Evolutionary conservation across 2,797 vertebrate species (phyloP).

Genomic region (Onychomys arenicola): DNA sequence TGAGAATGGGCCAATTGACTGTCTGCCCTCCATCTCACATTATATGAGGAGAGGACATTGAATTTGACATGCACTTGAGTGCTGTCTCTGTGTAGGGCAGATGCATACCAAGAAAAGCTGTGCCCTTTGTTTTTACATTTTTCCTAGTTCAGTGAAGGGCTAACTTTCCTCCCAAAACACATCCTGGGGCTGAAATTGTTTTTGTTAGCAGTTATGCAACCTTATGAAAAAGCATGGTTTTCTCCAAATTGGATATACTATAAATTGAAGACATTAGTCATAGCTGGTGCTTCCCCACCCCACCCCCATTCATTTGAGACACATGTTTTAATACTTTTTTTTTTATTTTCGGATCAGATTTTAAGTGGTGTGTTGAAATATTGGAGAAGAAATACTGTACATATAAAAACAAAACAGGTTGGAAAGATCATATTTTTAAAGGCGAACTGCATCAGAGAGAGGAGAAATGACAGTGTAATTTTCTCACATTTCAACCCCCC

Average conservation of each 20-base stretch:
- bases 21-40: neutral
- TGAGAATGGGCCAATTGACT: neutral
- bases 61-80: neutral
- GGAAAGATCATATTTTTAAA: constrained; percentile 70
- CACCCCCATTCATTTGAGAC: constrained; percentile 17
- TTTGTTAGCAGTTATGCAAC: constrained; percentile 77
- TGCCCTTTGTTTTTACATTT: constrained; percentile 45
- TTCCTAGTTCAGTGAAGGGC: constrained; percentile 44
- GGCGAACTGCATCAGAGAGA: constrained; percentile 41
- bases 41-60: neutral
- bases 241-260: constrained; percentile 76
- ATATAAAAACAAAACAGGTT: constrained; percentile 15
- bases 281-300: constrained; percentile 15
- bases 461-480: constrained; percentile 14
- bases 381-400: constrained; percentile 57
- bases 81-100: neutral
- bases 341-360: constrained; percentile 46
- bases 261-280: constrained; percentile 81
- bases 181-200: constrained; percentile 70
- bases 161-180: constrained; percentile 17
- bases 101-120: constrained; percentile 39
- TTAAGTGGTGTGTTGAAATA: constrained; percentile 67
- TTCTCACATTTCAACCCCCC: constrained; percentile 40
- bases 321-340: constrained; percentile 68
- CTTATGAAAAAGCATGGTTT: constrained; percentile 75